Conservation (phyloP, 1,140 invertebrate species). For the Mizuhopecten yessoensis region DNA sequence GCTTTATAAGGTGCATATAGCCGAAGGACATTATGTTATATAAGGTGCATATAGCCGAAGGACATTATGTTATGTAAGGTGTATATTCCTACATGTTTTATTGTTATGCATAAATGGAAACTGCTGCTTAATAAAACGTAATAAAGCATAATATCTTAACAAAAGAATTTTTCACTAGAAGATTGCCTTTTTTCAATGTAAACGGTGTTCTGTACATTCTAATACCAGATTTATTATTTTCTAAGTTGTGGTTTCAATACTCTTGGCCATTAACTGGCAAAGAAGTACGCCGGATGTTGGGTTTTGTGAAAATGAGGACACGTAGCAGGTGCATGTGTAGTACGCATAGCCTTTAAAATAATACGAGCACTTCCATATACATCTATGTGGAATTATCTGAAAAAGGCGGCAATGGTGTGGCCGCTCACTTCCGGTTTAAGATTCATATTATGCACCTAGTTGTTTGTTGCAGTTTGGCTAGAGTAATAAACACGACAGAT, state of each 20-base stretch:
- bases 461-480: neutral
- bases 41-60: no score
- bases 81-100: no score
- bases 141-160: no score
- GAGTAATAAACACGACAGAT: neutral
- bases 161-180: no score
- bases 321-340: neutral
- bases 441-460: neutral
- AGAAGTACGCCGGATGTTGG: constrained; percentile 28
- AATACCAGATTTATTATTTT: no score
- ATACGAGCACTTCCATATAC: neutral
- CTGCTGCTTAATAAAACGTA: no score
- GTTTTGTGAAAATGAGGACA: neutral
- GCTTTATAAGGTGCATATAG: no score
- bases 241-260: neutral
- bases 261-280: neutral
- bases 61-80: no score
- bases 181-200: no score
- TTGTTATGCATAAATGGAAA: no score
- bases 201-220: no score
- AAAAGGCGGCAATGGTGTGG: neutral
- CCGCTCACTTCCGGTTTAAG: neutral
- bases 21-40: no score
- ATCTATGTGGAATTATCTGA: neutral
- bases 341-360: neutral